Base-by-base conservation (phyloP, 1,140 invertebrate species). In the Macrobrachium rosenbergii region DNA sequence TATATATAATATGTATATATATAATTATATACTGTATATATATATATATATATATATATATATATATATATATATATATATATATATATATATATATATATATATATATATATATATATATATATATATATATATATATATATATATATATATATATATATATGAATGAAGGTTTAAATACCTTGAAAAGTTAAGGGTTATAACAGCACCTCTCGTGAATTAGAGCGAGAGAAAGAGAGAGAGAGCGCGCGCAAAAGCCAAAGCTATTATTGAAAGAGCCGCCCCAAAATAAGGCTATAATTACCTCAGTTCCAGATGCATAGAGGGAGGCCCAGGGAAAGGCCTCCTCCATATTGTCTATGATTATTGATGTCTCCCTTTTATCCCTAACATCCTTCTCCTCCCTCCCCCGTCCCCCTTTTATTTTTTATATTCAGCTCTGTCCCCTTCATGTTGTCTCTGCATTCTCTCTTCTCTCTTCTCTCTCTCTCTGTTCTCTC, bases 251-350 rank as follows among this genome's bases (percentile, higher is more conserved):
- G 43, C 10, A 69, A 59, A 85, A 59, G 37, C n/a, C 28, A 60
- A 69, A 64, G 69, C 63, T 76, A 28, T 19, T 85, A 79, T 85
- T 85, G 83, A 85, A 58, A 76, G 60, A 79, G 83, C 45, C 76
- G 37, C 28, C 28, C 72, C 75, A 85, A 69, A 85, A 85, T 85
- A 85, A 67, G 76, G 75, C 76, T 63, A 85, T 85, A 85, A 85
- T 85, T 85, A 85, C 83, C 76, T 85, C 67, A 73, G 83, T 85
- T 85, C 83, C 76, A 79, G 83, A 85, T 85, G 83, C 83, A 85
- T 85, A 85, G 83, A 67, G 83, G 23, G n/a, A 21, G 64, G n/a
- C 16, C 16, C 59, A 12, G 45, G 83, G 43, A 63, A 37, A 64
- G 83, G n/a, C 21, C n/a, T 58, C 28, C 62, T 28, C 43, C 14